Evolutionary conservation across 2,113 vertebrate genomes (phyloP).

Genomic region (Leptobrachium ailaonicum): DNA sequence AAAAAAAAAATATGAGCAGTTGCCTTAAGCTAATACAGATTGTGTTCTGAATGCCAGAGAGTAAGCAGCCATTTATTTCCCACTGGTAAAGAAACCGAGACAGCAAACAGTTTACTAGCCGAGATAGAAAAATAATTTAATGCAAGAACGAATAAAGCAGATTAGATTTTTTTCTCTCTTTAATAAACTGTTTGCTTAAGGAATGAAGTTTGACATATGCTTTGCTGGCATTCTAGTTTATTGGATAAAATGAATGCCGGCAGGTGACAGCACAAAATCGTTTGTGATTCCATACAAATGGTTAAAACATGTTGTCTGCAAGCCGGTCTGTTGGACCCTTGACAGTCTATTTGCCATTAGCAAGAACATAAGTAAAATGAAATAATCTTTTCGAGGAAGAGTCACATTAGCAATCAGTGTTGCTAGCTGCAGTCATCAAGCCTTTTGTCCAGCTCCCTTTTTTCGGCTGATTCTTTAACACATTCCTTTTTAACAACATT

Average conservation of each 20-base stretch:
- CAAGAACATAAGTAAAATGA: no score
- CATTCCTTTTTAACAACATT: no score
- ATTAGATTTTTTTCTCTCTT: neutral
- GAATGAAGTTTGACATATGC: neutral
- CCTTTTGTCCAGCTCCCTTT: no score
- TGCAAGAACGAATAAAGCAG: constrained; percentile 12
- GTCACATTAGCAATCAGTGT: no score
- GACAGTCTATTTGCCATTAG: no score
- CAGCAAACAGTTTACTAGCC: neutral
- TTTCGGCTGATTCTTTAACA: no score
- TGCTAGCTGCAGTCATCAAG: no score
- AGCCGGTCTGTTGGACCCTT: no score
- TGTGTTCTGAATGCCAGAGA: neutral
- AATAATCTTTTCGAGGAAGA: no score
- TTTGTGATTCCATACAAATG: no score
- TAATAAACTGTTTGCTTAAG: neutral
- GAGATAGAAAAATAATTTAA: neutral
- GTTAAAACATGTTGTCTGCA: no score
- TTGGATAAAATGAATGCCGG: neutral
- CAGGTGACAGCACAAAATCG: no score
- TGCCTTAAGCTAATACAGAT: constrained; percentile 9
- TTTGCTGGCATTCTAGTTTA: neutral
- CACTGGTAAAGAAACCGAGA: neutral
- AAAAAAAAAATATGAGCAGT: neutral
- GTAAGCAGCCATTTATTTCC: neutral